Conservation (phyloP, 2,888 invertebrate genomes). For the Cephus spinipes region DNA sequence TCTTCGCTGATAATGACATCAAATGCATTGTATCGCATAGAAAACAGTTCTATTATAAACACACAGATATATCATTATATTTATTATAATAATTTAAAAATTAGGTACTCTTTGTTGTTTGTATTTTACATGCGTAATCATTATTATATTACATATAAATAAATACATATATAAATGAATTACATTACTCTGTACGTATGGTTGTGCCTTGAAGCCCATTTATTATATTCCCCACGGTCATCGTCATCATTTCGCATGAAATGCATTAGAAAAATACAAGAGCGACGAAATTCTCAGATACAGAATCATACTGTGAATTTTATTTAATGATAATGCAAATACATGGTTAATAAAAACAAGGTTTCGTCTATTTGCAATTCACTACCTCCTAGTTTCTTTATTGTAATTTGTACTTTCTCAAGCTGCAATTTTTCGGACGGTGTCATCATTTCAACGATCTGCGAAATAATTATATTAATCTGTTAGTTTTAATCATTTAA, state of each 20-base stretch:
- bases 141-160: constrained; percentile 63
- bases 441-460: constrained; percentile 89
- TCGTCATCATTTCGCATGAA: too few species aligned
- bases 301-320: constrained; percentile 27
- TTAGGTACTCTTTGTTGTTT: constrained; percentile 66
- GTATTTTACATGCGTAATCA: constrained; percentile 66
- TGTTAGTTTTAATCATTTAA: too few species aligned
- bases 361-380: constrained; percentile 87
- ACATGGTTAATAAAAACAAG: constrained; percentile 85
- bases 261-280: too few species aligned
- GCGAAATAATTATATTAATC: constrained; percentile 45
- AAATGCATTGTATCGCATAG: constrained; percentile 60
- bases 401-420: constrained; percentile 78
- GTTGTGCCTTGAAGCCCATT: neutral
- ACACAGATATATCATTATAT: constrained; percentile 63
- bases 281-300: too few species aligned
- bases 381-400: constrained; percentile 81
- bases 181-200: constrained; percentile 14
- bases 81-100: constrained; percentile 65
- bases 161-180: constrained; percentile 63
- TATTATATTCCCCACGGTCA: too few species aligned
- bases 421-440: constrained; percentile 85
- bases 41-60: constrained; percentile 62
- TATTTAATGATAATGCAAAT: constrained; percentile 70
- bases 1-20: constrained; percentile 56